Evolutionary conservation across 2,888 invertebrate species (phyloP).

Genomic region (Nematopogon swammerdamellus): DNA sequence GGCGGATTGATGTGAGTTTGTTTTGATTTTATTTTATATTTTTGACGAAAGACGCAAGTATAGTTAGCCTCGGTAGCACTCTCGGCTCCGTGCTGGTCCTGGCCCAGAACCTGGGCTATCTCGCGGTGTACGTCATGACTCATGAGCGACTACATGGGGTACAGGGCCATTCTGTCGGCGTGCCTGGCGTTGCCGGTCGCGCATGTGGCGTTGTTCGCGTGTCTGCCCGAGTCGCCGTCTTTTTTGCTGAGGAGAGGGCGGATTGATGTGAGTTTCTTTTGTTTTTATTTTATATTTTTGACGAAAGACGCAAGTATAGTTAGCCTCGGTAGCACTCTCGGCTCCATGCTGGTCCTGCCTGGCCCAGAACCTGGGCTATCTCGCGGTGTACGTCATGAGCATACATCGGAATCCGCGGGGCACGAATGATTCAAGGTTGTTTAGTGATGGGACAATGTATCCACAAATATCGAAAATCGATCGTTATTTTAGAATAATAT

Average conservation of each 20-base stretch:
- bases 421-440: too few relatives aligned
- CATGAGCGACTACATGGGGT: conserved; percentile 30
- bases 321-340: too few relatives aligned
- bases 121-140: conserved; percentile 40
- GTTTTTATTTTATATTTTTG: too few relatives aligned
- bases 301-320: too few relatives aligned
- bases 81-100: conserved; percentile 42
- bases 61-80: too few relatives aligned
- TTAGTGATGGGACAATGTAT: too few relatives aligned
- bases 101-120: conserved; percentile 41
- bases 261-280: conserved; percentile 29
- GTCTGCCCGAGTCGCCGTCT: conserved; percentile 49
- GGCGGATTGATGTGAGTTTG: conserved; percentile 38
- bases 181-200: conserved; percentile 33
- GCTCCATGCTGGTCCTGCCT: conserved; percentile 43
- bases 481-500: too few relatives aligned
- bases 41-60: too few relatives aligned
- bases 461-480: too few relatives aligned
- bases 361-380: conserved; percentile 41
- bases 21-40: conserved; percentile 5
- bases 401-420: too few relatives aligned
- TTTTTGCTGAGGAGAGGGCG: conserved; percentile 44
- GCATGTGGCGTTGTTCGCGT: conserved; percentile 34
- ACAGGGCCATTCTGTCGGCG: conserved; percentile 33
- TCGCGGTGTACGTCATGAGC: too few relatives aligned